These are phyloP conservation scores for Erythrocebus patas DNA, from an alignment of 2,113 vertebrate genomes.

Conservation along the genomic window DNA sequence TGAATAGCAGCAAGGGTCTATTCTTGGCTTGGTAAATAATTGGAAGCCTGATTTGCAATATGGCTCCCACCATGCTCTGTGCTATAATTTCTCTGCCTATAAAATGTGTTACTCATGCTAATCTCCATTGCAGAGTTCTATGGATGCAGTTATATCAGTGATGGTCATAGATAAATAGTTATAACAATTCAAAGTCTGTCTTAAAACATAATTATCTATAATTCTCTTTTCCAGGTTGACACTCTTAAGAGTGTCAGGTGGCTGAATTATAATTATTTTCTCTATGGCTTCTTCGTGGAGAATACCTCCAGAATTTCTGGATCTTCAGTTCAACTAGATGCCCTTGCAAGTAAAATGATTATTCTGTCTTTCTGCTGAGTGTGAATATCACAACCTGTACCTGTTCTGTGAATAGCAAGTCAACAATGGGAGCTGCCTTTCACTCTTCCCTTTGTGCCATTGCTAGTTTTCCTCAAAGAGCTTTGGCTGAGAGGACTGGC, in stretches of 20 bases:
- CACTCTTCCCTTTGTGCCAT: background rate
- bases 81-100: background rate
- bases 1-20: constrained; percentile 35
- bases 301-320: background rate
- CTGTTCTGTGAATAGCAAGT: background rate
- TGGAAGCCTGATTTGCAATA: background rate
- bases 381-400: background rate
- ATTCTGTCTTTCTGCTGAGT: background rate
- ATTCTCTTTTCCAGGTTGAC: background rate
- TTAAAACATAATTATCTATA: background rate
- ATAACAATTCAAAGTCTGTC: background rate
- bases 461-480: background rate
- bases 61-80: background rate
- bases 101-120: background rate
- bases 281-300: background rate
- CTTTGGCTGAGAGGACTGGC: background rate
- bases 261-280: background rate
- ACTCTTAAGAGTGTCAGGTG: background rate
- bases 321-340: background rate
- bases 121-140: background rate
- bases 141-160: background rate
- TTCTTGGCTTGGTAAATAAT: constrained; percentile 34
- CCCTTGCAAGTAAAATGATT: background rate
- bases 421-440: background rate
- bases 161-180: background rate